These are phyloP conservation scores for Varanus komodoensis DNA, from an alignment of 2,113 vertebrate genomes.

Conservation along the genomic window DNA sequence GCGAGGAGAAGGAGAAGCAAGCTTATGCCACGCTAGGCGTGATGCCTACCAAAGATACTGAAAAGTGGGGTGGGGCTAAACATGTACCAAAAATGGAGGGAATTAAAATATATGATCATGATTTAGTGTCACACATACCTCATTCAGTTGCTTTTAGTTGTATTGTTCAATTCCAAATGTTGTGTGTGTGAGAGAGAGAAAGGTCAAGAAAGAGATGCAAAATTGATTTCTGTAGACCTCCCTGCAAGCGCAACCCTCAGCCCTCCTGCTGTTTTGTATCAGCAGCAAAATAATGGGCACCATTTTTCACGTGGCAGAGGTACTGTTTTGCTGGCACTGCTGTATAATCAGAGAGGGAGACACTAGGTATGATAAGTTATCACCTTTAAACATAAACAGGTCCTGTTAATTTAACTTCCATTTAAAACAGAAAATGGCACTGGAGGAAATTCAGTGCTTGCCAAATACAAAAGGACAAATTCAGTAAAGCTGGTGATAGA, in stretches of 20 bases:
- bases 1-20: neutral
- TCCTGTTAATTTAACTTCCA: neutral
- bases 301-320: conserved; percentile 37
- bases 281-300: conserved; percentile 4
- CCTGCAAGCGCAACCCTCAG: neutral
- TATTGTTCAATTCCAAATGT: neutral
- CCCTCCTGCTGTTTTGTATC: neutral
- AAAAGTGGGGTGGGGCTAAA: neutral
- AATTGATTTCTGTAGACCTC: fast-evolving
- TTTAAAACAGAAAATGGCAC: conserved; percentile 1
- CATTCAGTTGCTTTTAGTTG: neutral
- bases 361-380: neutral
- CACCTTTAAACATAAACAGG: conserved; percentile 25
- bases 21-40: neutral
- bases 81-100: neutral
- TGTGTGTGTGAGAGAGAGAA: neutral
- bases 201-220: neutral
- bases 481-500: neutral
- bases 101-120: neutral
- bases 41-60: neutral
- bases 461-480: neutral
- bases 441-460: neutral
- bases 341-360: neutral
- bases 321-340: neutral
- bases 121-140: fast-evolving